Conservation (phyloP, 1,140 invertebrate genomes). For the Calephelis nemesis region DNA sequence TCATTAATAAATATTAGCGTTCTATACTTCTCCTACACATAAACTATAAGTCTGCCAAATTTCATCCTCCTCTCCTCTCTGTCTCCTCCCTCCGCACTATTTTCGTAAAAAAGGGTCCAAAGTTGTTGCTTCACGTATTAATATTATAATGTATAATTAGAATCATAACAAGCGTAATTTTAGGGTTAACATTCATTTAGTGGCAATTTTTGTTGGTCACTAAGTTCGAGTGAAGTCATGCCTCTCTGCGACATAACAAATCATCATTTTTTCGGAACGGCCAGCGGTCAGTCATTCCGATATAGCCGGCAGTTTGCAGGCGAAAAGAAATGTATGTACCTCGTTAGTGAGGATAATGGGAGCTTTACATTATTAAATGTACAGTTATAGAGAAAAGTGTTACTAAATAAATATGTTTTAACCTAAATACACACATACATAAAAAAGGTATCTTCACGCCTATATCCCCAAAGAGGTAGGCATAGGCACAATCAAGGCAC, state of each 20-base stretch:
- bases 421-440: too few species aligned
- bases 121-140: too few species aligned
- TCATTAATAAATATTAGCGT: too few species aligned
- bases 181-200: conserved; percentile 29
- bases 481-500: too few species aligned
- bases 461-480: too few species aligned
- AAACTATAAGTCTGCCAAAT: too few species aligned
- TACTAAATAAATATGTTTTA: conserved; percentile 6
- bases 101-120: too few species aligned
- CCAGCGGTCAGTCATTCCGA: conserved; percentile 48
- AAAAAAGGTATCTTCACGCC: too few species aligned
- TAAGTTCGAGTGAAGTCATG: conserved; percentile 60
- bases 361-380: conserved; percentile 61
- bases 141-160: background rate
- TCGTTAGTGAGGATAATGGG: conserved; percentile 68
- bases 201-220: conserved; percentile 66
- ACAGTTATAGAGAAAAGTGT: conserved; percentile 47
- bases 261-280: conserved; percentile 70
- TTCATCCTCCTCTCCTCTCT: too few species aligned
- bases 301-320: conserved; percentile 47
- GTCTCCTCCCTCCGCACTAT: too few species aligned
- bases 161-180: conserved; percentile 29
- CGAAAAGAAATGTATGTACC: conserved; percentile 63
- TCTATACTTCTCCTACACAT: too few species aligned
- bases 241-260: conserved; percentile 57